Percentiles rank a stretch among this genome's conserved stretches.
Conservation (phyloP, 2,113 vertebrate genomes). For the Ophiodon elongatus region DNA sequence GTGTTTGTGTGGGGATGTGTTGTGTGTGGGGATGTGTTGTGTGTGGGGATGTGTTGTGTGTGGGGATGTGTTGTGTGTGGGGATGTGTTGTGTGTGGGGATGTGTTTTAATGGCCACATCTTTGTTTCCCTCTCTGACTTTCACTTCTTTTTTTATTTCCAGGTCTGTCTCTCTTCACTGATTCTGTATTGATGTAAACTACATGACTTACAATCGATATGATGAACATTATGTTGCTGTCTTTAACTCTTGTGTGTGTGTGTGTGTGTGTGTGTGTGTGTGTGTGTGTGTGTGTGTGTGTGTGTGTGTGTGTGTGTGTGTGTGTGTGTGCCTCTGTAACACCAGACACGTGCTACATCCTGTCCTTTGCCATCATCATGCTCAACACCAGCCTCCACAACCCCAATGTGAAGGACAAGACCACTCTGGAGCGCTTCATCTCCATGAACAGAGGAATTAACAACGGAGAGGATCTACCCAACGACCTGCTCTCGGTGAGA, state of each 20-base stretch:
- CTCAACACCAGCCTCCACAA: constrained; percentile 98
- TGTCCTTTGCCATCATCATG: constrained; percentile 98
- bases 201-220: background rate
- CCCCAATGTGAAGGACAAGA: constrained; percentile 95
- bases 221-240: background rate
- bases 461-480: constrained; percentile 88
- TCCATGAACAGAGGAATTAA: constrained; percentile 96
- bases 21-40: background rate
- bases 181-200: background rate
- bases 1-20: background rate
- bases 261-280: background rate
- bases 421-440: constrained; percentile 91
- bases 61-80: background rate
- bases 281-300: too few relatives aligned
- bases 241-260: constrained; percentile 4
- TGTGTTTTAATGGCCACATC: background rate
- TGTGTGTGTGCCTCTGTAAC: background rate
- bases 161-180: background rate
- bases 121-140: background rate
- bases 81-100: background rate
- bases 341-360: constrained; percentile 96
- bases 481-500: constrained; percentile 90
- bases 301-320: too few relatives aligned
- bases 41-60: background rate
- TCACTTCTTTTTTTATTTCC: background rate